phyloP scores from a whole-genome alignment of 2,113 vertebrate species.

The Petroica traversi region DNA sequence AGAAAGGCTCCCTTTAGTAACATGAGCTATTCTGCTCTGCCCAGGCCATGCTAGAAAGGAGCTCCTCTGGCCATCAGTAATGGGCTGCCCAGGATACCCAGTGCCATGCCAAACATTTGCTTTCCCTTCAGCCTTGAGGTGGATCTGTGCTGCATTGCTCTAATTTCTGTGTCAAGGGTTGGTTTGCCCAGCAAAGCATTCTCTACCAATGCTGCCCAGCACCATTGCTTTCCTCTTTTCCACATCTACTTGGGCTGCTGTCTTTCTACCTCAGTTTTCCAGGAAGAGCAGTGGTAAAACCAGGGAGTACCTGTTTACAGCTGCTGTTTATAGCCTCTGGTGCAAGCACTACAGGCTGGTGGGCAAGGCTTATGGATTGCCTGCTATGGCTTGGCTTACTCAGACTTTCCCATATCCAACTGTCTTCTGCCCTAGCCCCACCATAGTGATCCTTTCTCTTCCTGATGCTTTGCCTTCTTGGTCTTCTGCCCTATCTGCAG shows the following conservation, averaged over 20 bases:
- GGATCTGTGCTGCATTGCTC: neutral
- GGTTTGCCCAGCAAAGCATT: neutral
- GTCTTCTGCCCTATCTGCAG: neutral
- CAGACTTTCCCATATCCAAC: neutral
- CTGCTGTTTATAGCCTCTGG: neutral
- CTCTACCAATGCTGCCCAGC: neutral
- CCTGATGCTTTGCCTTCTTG: neutral
- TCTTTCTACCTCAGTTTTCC: neutral
- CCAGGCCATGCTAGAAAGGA: neutral
- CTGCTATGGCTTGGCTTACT: neutral
- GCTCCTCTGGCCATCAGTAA: neutral
- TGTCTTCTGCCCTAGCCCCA: neutral
- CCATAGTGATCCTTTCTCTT: neutral
- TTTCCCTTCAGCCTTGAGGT: neutral
- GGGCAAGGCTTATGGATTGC: neutral
- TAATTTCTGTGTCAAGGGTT: neutral
- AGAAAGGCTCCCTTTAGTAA: neutral
- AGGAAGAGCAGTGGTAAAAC: neutral
- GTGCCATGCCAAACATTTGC: neutral
- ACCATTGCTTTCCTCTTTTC: neutral
- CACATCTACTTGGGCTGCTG: neutral
- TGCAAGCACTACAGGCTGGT: neutral
- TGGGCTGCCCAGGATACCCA: neutral
- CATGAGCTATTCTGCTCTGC: neutral
- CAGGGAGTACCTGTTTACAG: neutral